These are phyloP conservation scores for Onchidella celtica DNA, from an alignment of 2,888 invertebrate species.

Conservation along the genomic window DNA sequence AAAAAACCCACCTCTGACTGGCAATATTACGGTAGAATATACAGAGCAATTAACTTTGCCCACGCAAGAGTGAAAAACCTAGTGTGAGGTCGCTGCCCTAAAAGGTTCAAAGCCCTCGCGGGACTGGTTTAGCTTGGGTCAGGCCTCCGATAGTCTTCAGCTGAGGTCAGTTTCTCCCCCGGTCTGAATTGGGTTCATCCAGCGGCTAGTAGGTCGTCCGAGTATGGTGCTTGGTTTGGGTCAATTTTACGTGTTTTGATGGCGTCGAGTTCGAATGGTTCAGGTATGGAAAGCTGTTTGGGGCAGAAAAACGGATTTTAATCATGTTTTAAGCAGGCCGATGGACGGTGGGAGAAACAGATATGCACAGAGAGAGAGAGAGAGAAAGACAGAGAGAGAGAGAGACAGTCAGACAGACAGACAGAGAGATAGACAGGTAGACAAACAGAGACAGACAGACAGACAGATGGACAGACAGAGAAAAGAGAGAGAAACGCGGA, in stretches of 20 bases:
- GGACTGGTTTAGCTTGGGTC: conserved; percentile 28
- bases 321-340: not conserved
- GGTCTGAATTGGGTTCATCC: not conserved
- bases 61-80: not conserved
- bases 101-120: conserved; percentile 10
- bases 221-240: not conserved
- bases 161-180: not conserved
- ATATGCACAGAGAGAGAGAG: not conserved
- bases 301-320: too few species aligned
- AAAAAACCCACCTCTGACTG: too few species aligned
- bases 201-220: conserved; percentile 7
- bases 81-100: not conserved
- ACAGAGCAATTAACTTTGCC: too few species aligned
- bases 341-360: not conserved
- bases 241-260: too few species aligned
- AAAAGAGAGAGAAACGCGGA: not conserved
- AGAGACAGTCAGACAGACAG: too few species aligned
- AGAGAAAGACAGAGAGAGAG: not conserved
- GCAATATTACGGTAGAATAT: too few species aligned
- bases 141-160: not conserved
- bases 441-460: too few species aligned
- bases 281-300: too few species aligned
- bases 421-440: too few species aligned
- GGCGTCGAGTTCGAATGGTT: too few species aligned
- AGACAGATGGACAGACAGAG: too few species aligned